Evolutionary conservation across 2,113 vertebrate genomes (phyloP).

Genomic region (Calonectris borealis): DNA sequence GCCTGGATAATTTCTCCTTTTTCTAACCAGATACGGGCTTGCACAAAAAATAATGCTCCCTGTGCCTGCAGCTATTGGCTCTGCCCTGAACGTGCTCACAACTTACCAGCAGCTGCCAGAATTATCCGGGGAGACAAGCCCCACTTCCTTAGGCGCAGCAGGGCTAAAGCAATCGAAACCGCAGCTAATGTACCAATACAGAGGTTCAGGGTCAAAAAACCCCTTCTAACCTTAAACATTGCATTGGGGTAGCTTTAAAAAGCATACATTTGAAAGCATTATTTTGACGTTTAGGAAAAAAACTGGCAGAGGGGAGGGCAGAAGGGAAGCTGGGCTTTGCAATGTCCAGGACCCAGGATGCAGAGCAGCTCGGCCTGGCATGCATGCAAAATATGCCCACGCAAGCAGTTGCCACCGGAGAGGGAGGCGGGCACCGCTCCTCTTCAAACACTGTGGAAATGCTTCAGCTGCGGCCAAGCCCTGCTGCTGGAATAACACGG

Average conservation of each 20-base stretch:
- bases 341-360: not conserved
- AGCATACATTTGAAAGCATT: fast-evolving
- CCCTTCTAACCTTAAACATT: not conserved
- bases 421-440: not conserved
- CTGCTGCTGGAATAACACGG: not conserved
- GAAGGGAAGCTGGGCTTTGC: not conserved
- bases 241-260: not conserved
- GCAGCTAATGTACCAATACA: fast-evolving
- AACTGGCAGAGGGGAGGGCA: not conserved
- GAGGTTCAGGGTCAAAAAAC: not conserved
- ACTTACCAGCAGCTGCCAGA: not conserved
- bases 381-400: fast-evolving
- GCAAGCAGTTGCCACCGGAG: not conserved
- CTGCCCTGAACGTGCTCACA: not conserved
- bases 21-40: not conserved
- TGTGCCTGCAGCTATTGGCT: not conserved
- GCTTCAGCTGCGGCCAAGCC: not conserved
- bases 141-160: not conserved
- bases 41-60: not conserved
- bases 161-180: not conserved
- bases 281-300: not conserved
- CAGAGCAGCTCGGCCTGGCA: not conserved
- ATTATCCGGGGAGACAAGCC: fast-evolving
- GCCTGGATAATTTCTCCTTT: not conserved
- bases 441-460: not conserved